phyloP scores from a whole-genome alignment of 1,140 invertebrate genomes.

The Andricus grossulariae region DNA sequence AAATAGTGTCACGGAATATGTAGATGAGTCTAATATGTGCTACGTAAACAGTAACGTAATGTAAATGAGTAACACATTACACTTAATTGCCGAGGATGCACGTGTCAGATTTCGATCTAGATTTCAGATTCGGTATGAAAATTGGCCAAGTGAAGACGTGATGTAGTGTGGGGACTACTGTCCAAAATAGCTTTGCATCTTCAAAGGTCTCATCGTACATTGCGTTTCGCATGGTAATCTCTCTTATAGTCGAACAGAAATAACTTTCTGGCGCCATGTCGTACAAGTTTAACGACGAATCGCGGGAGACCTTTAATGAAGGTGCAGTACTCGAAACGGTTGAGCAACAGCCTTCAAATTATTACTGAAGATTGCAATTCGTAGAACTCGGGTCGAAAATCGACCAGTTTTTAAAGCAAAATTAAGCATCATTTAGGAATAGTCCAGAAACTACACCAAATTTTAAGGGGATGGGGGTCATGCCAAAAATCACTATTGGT shows the following conservation, averaged over 20 bases:
- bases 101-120: slow-evolving; percentile 11
- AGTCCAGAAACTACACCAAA: no score
- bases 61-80: slow-evolving; percentile 12
- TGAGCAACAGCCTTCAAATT: no score
- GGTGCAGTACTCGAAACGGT: neutral
- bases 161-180: neutral
- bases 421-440: no score
- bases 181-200: neutral
- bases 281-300: slow-evolving; percentile 12
- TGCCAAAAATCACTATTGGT: no score
- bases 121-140: slow-evolving; percentile 5
- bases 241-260: neutral
- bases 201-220: slow-evolving; percentile 3
- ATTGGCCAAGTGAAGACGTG: slow-evolving; percentile 22
- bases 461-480: no score
- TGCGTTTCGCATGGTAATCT: slow-evolving; percentile 22
- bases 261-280: slow-evolving; percentile 16
- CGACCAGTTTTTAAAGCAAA: no score
- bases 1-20: slow-evolving; percentile 19
- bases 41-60: neutral
- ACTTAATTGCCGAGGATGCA: neutral
- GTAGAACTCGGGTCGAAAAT: no score
- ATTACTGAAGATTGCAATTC: no score
- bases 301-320: neutral
- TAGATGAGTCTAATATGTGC: neutral